A percentile compares a stretch with the other conserved stretches of the same genome.
phyloP scores from a whole-genome alignment of 2,888 invertebrate species.

The Drosophila parthenogenetica region DNA sequence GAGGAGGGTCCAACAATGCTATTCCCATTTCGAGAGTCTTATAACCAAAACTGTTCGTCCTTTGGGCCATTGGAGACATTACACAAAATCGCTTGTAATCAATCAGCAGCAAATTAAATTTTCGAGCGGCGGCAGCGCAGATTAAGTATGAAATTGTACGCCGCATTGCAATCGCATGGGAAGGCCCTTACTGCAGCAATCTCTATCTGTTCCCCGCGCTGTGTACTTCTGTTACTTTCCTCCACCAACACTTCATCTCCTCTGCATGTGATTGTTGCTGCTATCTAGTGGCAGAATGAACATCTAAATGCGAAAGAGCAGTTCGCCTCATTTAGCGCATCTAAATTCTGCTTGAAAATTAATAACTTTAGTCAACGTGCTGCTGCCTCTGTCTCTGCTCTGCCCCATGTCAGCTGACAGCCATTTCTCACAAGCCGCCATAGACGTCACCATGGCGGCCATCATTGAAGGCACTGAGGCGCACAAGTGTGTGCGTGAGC shows the following conservation, averaged over 20 bases:
- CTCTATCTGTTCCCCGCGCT: slow-evolving; percentile 10
- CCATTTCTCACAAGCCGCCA: slow-evolving; percentile 64
- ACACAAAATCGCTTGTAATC: slow-evolving; percentile 77
- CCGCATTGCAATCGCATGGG: slow-evolving; percentile 48
- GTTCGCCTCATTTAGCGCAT: slow-evolving; percentile 59
- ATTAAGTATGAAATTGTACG: slow-evolving; percentile 76
- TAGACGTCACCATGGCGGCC: slow-evolving; percentile 61
- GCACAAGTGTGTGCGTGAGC: slow-evolving; percentile 63
- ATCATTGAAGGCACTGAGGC: slow-evolving; percentile 39
- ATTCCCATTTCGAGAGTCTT: slow-evolving; percentile 8
- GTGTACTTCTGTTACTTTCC: background rate
- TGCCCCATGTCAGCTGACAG: slow-evolving; percentile 39
- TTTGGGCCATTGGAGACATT: slow-evolving; percentile 64
- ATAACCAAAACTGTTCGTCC: slow-evolving; percentile 18
- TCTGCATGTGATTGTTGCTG: slow-evolving; percentile 16
- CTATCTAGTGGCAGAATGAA: slow-evolving; percentile 39
- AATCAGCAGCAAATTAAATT: slow-evolving; percentile 82
- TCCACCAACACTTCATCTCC: slow-evolving; percentile 1
- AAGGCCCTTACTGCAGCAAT: slow-evolving; percentile 21
- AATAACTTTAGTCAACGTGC: slow-evolving; percentile 58
- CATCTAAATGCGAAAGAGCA: slow-evolving; percentile 49
- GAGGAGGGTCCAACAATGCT: slow-evolving; percentile 14
- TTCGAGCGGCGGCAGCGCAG: slow-evolving; percentile 68
- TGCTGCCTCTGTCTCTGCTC: slow-evolving; percentile 1
- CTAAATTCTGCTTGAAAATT: slow-evolving; percentile 66